Base-by-base conservation (phyloP, 2,888 invertebrate species). In the Drosophila mayaguana region DNA sequence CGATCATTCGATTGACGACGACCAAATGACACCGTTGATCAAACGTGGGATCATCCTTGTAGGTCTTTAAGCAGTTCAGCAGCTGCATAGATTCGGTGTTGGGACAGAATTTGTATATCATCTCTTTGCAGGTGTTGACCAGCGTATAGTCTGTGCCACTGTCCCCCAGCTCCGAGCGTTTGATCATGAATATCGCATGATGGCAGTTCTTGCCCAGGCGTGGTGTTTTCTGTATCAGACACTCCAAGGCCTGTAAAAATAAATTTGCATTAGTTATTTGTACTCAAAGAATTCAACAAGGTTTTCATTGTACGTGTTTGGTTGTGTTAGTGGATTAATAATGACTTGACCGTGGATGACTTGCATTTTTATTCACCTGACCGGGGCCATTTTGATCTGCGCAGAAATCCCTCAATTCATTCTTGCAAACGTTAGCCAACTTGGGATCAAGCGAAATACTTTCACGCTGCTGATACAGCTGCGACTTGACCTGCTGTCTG, bases 391-490 rank as follows among this genome's bases (percentile, higher is more conserved):
- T 95, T 18, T 96, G 94, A 73, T 95, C 95, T 12, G 93, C 92
- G 91, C 98, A 99, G 68, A 95, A 95, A 48, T 94, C 94, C 73
- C 94, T 94, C 28, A 99, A 96, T 91, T 99, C 99, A 38, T 93
- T 92, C 63, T 95, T 94, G 92, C 99, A 99, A 7, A 96, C 95
- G 75, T 95, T 95, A 90, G 96, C 97, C 62, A 99, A 93, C 82
- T 95, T 95, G 0, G 97, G 97, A 93, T 98, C 97, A 72, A 97
- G 95, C 74, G 96, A 95, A 76, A 97, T 96, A 90, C 95, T 97
- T 93, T 99, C 98, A 77, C 97, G 95, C 92, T 98, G 96, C 91
- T 98, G 98, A 87, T 98, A 96, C 32, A 99, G 94, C 91, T 99
- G 98, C 56, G 97, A 96, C 90, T 96, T 95, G 20, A 99, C 94